Conservation (phyloP, 1,140 invertebrate species). For the Diorhabda elongata region DNA sequence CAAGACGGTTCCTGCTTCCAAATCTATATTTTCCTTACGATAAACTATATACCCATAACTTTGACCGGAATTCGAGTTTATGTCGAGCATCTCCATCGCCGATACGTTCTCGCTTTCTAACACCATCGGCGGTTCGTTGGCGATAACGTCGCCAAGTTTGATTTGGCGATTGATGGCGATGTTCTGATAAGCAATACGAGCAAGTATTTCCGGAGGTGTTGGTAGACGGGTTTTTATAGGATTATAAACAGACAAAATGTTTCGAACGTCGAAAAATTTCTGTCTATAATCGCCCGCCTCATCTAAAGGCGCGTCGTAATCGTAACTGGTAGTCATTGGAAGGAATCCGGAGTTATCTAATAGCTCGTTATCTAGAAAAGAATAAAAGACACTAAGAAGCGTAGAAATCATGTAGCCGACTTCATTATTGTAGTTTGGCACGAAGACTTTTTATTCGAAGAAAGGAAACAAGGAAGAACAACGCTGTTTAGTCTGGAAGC, state of each 20-base stretch:
- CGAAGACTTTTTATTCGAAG: too few species aligned
- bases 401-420: not conserved
- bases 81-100: slow-evolving; percentile 57
- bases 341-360: slow-evolving; percentile 41
- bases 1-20: slow-evolving; percentile 39
- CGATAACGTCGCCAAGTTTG: slow-evolving; percentile 38
- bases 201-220: slow-evolving; percentile 35
- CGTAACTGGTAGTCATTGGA: slow-evolving; percentile 57
- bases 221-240: slow-evolving; percentile 46
- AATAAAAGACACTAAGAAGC: not conserved
- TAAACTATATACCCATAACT: slow-evolving; percentile 59
- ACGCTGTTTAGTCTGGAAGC: too few species aligned
- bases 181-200: slow-evolving; percentile 40
- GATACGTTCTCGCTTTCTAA: slow-evolving; percentile 32
- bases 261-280: slow-evolving; percentile 47
- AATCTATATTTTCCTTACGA: slow-evolving; percentile 37
- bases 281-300: slow-evolving; percentile 51
- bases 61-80: slow-evolving; percentile 56
- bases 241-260: slow-evolving; percentile 44
- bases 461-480: too few species aligned
- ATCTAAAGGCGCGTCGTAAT: slow-evolving; percentile 52
- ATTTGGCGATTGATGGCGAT: slow-evolving; percentile 37
- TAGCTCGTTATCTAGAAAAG: slow-evolving; percentile 17
- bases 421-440: too few species aligned
- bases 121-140: slow-evolving; percentile 30